These are phyloP conservation scores for Galago senegalensis DNA, from an alignment of 2,797 vertebrate genomes.

Conservation along the genomic window DNA sequence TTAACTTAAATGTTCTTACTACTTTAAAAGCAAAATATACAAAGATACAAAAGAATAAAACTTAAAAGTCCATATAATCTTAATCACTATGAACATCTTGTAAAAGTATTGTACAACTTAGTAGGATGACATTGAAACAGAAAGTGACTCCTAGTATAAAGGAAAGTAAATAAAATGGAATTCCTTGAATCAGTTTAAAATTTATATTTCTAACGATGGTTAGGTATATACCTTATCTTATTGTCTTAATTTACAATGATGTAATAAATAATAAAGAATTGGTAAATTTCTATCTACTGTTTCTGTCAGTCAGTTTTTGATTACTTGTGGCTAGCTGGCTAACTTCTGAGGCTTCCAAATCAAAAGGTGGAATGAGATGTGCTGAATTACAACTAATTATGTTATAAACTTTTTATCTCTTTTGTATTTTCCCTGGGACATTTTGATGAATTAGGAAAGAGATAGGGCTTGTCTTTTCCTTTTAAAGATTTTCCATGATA, in stretches of 20 bases:
- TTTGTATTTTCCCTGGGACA: constrained; percentile 44
- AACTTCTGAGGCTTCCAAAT: constrained; percentile 68
- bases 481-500: not conserved
- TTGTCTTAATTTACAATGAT: constrained; percentile 44
- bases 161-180: constrained; percentile 55
- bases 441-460: constrained; percentile 54
- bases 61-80: not conserved
- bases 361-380: constrained; percentile 64
- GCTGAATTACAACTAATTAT: constrained; percentile 53
- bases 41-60: not conserved
- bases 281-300: constrained; percentile 58
- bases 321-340: constrained; percentile 9
- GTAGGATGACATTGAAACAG: not conserved
- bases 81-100: constrained; percentile 1
- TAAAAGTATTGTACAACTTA: constrained; percentile 35
- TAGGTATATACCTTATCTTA: constrained; percentile 65
- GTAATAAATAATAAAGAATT: constrained; percentile 63
- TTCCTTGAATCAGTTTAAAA: constrained; percentile 30
- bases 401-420: constrained; percentile 28
- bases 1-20: constrained; percentile 56
- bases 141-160: not conserved
- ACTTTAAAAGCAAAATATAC: constrained; percentile 53
- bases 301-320: constrained; percentile 70
- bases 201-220: constrained; percentile 48
- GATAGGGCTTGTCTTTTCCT: not conserved